These are phyloP conservation scores for Lepas anatifera DNA, from an alignment of 2,888 invertebrate species.

Conservation along the genomic window DNA sequence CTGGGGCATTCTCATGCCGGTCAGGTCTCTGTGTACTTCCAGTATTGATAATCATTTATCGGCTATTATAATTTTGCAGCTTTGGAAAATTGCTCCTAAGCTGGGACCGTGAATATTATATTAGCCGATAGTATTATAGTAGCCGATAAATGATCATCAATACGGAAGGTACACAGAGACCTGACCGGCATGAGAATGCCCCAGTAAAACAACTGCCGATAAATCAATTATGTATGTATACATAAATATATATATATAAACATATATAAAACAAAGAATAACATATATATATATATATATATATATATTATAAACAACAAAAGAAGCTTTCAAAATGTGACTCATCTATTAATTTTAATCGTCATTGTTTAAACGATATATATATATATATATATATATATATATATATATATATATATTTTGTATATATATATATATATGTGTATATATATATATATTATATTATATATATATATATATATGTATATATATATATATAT, in stretches of 20 bases:
- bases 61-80: neutral
- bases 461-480: neutral
- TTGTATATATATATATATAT: neutral
- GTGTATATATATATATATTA: conserved; percentile 6
- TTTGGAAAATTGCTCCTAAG: neutral
- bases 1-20: no score
- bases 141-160: conserved; percentile 1
- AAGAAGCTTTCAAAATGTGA: no score
- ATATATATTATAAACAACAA: neutral
- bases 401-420: conserved; percentile 8
- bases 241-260: neutral
- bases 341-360: neutral
- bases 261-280: neutral
- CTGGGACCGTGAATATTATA: neutral
- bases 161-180: no score
- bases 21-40: no score
- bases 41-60: no score
- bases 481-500: no score
- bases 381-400: neutral
- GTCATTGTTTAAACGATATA: neutral
- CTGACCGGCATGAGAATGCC: no score
- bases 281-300: neutral
- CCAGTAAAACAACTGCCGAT: no score
- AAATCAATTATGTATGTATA: neutral
- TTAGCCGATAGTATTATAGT: neutral